These are phyloP conservation scores for Tyrannus savana DNA, from an alignment of 2,113 vertebrate genomes.

Conservation along the genomic window DNA sequence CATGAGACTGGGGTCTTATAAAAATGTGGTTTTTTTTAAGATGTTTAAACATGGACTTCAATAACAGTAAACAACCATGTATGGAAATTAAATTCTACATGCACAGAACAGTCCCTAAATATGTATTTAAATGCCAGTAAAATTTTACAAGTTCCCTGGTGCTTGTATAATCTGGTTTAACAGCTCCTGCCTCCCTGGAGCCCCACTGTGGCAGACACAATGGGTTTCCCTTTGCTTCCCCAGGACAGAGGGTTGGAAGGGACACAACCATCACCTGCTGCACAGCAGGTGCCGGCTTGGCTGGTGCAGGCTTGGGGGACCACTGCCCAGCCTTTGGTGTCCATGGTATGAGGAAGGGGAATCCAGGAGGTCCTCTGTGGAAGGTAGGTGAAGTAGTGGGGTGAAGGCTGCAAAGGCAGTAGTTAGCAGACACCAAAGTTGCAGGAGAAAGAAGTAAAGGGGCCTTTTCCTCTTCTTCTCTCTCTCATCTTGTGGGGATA, in stretches of 20 bases:
- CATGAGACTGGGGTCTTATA: not conserved
- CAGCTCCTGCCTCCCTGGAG: not conserved
- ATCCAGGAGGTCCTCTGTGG: not conserved
- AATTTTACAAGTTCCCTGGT: constrained; percentile 39
- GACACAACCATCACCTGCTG: rapidly evolving
- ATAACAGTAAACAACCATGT: constrained; percentile 57
- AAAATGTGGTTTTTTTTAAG: constrained; percentile 12
- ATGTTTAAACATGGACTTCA: constrained; percentile 48
- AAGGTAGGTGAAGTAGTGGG: not conserved
- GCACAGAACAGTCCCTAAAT: constrained; percentile 34
- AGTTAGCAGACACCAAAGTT: not conserved
- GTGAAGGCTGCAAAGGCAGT: not conserved
- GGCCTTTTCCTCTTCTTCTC: not conserved
- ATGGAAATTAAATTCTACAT: constrained; percentile 48
- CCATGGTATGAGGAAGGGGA: not conserved
- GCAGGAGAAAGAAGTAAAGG: not conserved
- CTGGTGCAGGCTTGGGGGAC: not conserved
- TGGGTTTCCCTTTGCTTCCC: not conserved
- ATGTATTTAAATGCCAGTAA: constrained; percentile 39
- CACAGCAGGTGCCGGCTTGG: not conserved
- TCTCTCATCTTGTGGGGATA: not conserved
- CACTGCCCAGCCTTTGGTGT: not conserved
- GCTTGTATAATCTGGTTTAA: not conserved
- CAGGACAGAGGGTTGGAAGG: not conserved
- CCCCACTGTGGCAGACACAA: not conserved